Percentiles rank a stretch among this genome's conserved stretches.
phyloP scores from a whole-genome alignment of 2,888 invertebrate species.

The Halictus ligatus region DNA sequence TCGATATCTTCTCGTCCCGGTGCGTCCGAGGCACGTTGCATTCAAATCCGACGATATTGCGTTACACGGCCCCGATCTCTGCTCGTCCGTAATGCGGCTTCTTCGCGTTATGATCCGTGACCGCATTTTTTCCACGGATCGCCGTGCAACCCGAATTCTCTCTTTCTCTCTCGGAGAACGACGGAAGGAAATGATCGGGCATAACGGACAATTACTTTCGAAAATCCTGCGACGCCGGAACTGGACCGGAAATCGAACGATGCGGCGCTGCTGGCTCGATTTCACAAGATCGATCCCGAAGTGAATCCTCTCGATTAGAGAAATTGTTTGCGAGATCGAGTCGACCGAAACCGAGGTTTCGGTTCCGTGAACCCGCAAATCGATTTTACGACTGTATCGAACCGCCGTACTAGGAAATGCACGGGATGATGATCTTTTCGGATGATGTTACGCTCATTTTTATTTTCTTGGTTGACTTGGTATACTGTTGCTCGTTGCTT shows the following conservation, averaged over 20 bases:
- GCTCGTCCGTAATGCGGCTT: conserved; percentile 73
- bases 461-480: not conserved
- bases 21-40: conserved; percentile 53
- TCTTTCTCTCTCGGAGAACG: not conserved
- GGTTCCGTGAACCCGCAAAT: not conserved
- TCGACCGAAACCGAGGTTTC: not conserved
- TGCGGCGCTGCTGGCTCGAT: conserved; percentile 30
- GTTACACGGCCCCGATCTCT: conserved; percentile 72
- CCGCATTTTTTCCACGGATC: conserved; percentile 68
- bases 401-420: not conserved
- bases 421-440: not conserved
- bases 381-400: not conserved
- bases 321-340: conserved; percentile 5
- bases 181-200: not conserved
- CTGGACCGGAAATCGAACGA: conserved; percentile 67
- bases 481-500: not conserved
- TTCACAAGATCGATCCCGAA: conserved; percentile 45
- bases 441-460: not conserved
- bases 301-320: not conserved
- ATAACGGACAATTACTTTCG: conserved; percentile 60
- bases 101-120: conserved; percentile 71
- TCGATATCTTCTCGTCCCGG: conserved; percentile 50
- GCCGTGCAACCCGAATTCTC: conserved; percentile 58
- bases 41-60: conserved; percentile 68
- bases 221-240: conserved; percentile 58